Base-by-base conservation (phyloP, 2,797 vertebrate genomes). In the Chaetophractus vellerosus region DNA sequence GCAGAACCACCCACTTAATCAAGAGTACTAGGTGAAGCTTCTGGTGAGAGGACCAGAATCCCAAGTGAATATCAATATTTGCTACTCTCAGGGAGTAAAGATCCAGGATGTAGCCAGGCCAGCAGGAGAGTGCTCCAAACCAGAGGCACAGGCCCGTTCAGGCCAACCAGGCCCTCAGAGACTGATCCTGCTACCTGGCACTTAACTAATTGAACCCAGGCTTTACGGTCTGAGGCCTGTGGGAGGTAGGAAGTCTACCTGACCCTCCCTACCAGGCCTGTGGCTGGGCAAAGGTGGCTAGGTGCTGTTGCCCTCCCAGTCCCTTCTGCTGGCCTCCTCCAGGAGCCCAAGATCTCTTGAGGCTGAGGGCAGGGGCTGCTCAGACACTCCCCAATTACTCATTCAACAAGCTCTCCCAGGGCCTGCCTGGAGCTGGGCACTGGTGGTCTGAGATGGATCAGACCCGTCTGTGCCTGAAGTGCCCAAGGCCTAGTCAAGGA, bases 41-140 rank as follows among this genome's bases (percentile, higher is more conserved):
- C 55, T 66, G 45, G 3, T 68, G 36, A 33, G 81, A 66, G 55
- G 31, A 33, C 41, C 16, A 71, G 36, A 72, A 80, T 74, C 23
- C 48, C 64, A 69, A 59, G 50, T 45, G 16, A 79, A 33, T 38
- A 63, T 86, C 33, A 41, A 1, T 2, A 21, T 87, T 87, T 64
- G 50, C 57, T 76, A 85, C 63, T 36, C 9, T 21, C 55, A n/a
- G 16, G 78, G 31, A 94, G 63, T 57, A 90, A 82, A 88, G 61
- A 76, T 52, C 24, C 31, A 24, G 50, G 50, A 45, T 7, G 1
- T 72, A 81, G 38, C 38, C 18, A 71, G 57, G 68, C 61, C 19
- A 68, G 71, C 15, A 28, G 23, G 28, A n/a, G 33, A 68, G 31
- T 6, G 21, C 36, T 0, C 6, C 33, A n/a, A 14, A 36, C 0